Percentiles rank a stretch among this genome's conserved stretches.
phyloP scores from a whole-genome alignment of 2,113 vertebrate genomes.

The Trinectes maculatus region DNA sequence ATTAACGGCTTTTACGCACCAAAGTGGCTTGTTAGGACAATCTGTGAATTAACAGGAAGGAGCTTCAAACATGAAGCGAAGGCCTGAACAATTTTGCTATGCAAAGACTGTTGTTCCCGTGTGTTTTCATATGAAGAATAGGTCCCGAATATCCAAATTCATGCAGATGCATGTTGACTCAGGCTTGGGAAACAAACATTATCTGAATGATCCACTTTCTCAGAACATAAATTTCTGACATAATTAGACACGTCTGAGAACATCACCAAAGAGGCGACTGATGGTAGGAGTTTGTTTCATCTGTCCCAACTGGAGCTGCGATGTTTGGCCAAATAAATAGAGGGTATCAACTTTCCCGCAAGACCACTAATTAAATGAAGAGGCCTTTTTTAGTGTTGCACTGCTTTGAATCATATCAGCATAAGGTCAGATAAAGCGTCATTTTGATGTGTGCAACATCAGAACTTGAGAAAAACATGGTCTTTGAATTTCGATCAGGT shows the following conservation, averaged over 20 bases:
- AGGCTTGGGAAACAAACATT: slow-evolving; percentile 53
- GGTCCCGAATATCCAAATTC: neutral
- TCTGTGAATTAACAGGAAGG: slow-evolving; percentile 45
- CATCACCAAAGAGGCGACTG: slow-evolving; percentile 51
- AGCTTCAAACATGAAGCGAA: slow-evolving; percentile 17
- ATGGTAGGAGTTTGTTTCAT: slow-evolving; percentile 62
- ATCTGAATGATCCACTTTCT: slow-evolving; percentile 57
- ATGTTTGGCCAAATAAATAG: slow-evolving; percentile 75
- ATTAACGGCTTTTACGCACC: slow-evolving; percentile 59
- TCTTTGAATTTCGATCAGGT: slow-evolving; percentile 57
- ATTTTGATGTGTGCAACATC: slow-evolving; percentile 44
- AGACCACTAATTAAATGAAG: slow-evolving; percentile 74
- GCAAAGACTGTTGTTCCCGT: neutral
- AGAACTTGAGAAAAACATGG: slow-evolving; percentile 15
- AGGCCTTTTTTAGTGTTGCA: slow-evolving; percentile 44
- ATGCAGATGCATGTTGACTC: slow-evolving; percentile 13
- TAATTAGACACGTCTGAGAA: slow-evolving; percentile 72
- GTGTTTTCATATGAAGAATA: slow-evolving; percentile 1
- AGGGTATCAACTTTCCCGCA: slow-evolving; percentile 69
- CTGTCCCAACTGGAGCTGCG: slow-evolving; percentile 56
- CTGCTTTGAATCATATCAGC: slow-evolving; percentile 62
- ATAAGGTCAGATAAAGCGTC: slow-evolving; percentile 51
- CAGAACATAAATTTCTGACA: slow-evolving; percentile 68
- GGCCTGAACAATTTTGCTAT: slow-evolving; percentile 10
- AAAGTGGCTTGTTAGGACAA: slow-evolving; percentile 37